Percentiles rank a stretch among this genome's conserved stretches.
Evolutionary conservation across 2,113 vertebrate species (phyloP).

Genomic region (Laticauda colubrina): DNA sequence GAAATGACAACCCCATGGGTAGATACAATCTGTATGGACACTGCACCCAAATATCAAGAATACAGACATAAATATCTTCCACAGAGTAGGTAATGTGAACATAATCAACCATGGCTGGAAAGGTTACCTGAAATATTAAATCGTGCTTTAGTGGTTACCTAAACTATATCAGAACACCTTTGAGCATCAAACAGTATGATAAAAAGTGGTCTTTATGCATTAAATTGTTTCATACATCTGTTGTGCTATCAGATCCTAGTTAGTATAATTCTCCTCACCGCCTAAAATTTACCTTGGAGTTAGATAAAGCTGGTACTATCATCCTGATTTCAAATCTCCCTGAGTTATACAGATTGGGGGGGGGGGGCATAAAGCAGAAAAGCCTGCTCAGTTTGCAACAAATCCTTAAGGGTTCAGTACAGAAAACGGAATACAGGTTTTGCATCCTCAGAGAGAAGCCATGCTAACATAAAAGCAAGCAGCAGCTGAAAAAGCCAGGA

Average conservation of each 20-base stretch:
- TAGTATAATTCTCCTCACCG: background rate
- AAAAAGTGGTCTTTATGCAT: background rate
- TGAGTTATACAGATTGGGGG: background rate
- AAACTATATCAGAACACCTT: background rate
- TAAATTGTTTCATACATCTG: background rate
- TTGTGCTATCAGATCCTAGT: background rate
- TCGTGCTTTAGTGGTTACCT: background rate
- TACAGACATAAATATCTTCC: background rate
- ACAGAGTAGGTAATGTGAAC: background rate
- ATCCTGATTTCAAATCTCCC: background rate
- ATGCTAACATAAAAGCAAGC: background rate
- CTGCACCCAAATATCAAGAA: background rate
- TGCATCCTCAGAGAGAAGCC: fast-evolving
- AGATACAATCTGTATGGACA: background rate
- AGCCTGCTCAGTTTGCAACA: background rate
- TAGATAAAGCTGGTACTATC: background rate
- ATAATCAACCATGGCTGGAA: background rate
- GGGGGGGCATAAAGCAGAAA: background rate
- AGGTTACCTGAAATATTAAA: background rate
- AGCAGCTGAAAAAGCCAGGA: constrained; percentile 23
- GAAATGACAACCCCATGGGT: background rate
- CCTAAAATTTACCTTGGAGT: background rate
- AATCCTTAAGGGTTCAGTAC: background rate
- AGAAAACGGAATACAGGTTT: background rate
- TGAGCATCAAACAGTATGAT: background rate